These are phyloP conservation scores for Dichetophora obliterata DNA, from an alignment of 2,888 invertebrate genomes.

Conservation along the genomic window DNA sequence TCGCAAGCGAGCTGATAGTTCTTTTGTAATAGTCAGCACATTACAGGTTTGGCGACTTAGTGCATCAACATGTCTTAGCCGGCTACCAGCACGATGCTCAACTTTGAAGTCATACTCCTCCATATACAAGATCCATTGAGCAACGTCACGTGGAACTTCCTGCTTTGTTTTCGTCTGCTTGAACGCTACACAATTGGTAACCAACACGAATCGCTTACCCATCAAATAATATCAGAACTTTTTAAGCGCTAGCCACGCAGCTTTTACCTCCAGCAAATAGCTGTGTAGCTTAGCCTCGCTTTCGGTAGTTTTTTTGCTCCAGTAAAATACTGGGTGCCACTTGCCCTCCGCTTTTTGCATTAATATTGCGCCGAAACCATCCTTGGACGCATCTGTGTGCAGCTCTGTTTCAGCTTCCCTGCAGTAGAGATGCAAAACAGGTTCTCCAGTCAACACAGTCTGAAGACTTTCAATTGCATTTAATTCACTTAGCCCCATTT, in stretches of 20 bases:
- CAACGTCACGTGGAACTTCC: not conserved
- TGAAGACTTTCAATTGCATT: too few relatives aligned
- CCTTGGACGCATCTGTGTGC: constrained; percentile 2
- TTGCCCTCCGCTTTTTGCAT: not conserved
- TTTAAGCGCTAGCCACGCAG: not conserved
- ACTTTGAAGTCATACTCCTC: not conserved
- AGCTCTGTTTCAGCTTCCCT: not conserved
- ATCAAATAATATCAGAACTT: not conserved
- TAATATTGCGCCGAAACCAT: constrained; percentile 8
- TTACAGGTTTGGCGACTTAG: too few relatives aligned
- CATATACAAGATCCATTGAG: not conserved
- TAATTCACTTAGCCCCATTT: too few relatives aligned
- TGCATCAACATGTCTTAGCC: not conserved
- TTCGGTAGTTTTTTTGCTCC: constrained; percentile 10
- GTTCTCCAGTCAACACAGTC: not conserved
- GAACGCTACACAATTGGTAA: constrained; percentile 2
- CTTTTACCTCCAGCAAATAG: constrained; percentile 13
- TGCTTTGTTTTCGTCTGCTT: constrained; percentile 15
- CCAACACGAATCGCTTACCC: not conserved
- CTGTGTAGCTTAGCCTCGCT: not conserved
- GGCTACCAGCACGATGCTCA: not conserved
- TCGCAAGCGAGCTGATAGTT: not conserved
- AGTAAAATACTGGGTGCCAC: not conserved
- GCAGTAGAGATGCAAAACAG: not conserved
- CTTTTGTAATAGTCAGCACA: not conserved